These are phyloP conservation scores for Microplitis deprimator DNA, from an alignment of 2,888 invertebrate genomes.

Conservation along the genomic window DNA sequence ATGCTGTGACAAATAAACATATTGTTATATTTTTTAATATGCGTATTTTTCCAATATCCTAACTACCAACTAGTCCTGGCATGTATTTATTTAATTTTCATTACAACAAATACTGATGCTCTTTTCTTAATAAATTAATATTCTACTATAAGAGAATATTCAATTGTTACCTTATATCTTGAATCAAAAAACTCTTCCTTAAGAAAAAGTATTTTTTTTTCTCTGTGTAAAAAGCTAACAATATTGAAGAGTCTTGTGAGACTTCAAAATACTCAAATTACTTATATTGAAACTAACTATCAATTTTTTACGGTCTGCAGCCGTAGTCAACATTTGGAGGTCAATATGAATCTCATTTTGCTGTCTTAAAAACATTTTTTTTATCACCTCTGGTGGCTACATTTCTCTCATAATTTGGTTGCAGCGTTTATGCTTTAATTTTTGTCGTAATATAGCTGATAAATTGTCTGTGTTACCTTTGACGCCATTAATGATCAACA, in stretches of 20 bases:
- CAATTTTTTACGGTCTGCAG: background rate
- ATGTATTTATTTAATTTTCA: no score
- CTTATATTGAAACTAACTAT: background rate
- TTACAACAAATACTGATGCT: no score
- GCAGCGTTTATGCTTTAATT: background rate
- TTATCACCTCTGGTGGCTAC: background rate
- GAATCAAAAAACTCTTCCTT: no score
- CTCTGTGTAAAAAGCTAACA: no score
- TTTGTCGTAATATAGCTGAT: conserved; percentile 2
- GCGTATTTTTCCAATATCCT: no score
- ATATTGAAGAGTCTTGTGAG: background rate
- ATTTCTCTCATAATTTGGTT: background rate
- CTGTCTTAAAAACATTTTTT: background rate
- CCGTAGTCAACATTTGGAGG: background rate
- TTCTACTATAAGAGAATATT: no score
- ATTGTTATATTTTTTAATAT: no score
- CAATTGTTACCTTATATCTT: no score
- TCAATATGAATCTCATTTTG: background rate
- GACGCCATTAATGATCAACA: background rate
- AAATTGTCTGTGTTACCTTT: background rate
- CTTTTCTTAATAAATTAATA: no score
- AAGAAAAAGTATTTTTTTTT: no score
- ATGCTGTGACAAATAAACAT: no score
- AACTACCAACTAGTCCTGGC: no score
- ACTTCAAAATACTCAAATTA: background rate